Base-by-base conservation (phyloP, 2,113 vertebrate genomes). In the Triplophysa siluroides region DNA sequence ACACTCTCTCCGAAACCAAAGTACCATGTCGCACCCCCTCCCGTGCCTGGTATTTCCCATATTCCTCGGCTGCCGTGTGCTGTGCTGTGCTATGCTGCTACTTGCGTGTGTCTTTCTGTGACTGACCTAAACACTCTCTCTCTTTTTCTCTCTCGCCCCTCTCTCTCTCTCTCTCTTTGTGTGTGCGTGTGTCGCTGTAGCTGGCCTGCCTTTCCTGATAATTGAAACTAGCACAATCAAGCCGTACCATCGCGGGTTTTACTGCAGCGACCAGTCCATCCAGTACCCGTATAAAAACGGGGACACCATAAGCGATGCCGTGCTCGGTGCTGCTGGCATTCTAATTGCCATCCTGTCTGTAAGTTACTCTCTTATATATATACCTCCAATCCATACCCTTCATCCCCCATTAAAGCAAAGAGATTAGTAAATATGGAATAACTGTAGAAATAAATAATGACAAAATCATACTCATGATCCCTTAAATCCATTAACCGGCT, bases 191-290 rank as follows among this genome's bases (percentile, higher is more conserved):
- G 79, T 87, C 26, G 88, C 86, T 88, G 87, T 93, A 99, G 97
- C 97, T 78, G 95, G 94, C 89, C 94, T 99, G 88, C 98, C 98
- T 88, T 98, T 99, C 94, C 94, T 99, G 93, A 96, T 99, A 92
- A 98, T 98, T 78, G 97, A 98, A 94, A 96, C 96, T 45, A 98
- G 96, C 95, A 96, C 95, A 93, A 96, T 99, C 83, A 91, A 94
- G 58, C 95, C 95, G 76, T 96, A 95, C 87, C 94, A 92, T 64
- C 92, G 95, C 68, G 95, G 95, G 76, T 96, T 96, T 92, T 96
- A 96, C 90, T 96, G 95, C 66, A 91, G 89, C 0, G 95, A 96
- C 0, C 94, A 99, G 89, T 99, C 96, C 91, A 99, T 99, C 94
- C 94, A 93, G 92, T 99, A 95, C 89, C 97, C 98, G 0, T 88